Evolutionary conservation across 2,113 vertebrate species (phyloP).

Genomic region (Falco punctatus): DNA sequence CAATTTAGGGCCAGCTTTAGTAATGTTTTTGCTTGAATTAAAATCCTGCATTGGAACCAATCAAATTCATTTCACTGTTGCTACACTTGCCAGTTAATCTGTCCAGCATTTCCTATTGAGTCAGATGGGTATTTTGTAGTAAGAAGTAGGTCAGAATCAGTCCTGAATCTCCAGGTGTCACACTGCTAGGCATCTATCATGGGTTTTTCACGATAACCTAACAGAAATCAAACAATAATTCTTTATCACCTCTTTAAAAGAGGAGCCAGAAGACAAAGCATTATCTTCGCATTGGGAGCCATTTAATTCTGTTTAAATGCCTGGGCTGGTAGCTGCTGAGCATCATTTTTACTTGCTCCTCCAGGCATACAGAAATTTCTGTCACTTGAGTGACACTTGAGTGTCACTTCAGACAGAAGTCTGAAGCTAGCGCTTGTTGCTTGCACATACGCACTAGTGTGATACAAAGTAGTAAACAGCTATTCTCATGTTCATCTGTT

Average conservation of each 20-base stretch:
- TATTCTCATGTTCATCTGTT: neutral
- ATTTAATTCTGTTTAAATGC: neutral
- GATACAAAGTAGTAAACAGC: neutral
- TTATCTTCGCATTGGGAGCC: neutral
- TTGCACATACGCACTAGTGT: neutral
- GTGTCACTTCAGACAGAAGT: no score
- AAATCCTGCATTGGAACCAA: neutral
- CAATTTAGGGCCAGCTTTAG: neutral
- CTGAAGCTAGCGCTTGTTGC: neutral
- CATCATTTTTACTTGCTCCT: neutral
- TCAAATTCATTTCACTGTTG: neutral
- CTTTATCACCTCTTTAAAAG: neutral
- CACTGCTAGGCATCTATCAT: neutral
- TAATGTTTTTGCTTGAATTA: neutral
- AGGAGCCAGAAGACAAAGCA: neutral
- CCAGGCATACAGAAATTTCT: neutral
- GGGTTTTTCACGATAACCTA: neutral
- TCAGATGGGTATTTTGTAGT: neutral
- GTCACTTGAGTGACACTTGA: neutral
- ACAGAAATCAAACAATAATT: neutral
- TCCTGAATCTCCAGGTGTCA: neutral
- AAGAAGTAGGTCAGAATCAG: neutral
- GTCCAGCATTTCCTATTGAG: neutral
- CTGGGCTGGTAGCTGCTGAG: neutral
- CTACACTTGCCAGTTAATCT: neutral